Conservation (phyloP, 2,888 invertebrate genomes). For the Tortricodes alternella region DNA sequence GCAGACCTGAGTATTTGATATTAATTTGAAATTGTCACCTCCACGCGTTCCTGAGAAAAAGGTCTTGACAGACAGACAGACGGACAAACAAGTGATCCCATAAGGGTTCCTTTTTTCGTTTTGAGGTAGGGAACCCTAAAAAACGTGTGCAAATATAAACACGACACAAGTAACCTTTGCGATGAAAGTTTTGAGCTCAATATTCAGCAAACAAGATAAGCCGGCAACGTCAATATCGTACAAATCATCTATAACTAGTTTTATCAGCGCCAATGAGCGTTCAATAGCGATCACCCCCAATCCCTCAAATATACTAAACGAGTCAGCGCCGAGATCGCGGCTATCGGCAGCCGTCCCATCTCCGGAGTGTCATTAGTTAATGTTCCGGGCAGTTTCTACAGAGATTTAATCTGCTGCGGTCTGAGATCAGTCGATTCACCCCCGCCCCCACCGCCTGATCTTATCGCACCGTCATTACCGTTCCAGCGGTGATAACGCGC, state of each 20-base stretch:
- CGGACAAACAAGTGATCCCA: too few species aligned
- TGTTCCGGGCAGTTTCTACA: slow-evolving; percentile 67
- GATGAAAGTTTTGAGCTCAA: slow-evolving; percentile 1
- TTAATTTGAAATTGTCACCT: too few species aligned
- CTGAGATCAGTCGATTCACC: slow-evolving; percentile 60
- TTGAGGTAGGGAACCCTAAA: too few species aligned
- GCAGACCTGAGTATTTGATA: too few species aligned
- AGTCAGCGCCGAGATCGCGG: slow-evolving; percentile 36
- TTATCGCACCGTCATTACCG: slow-evolving; percentile 62
- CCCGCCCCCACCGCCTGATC: slow-evolving; percentile 41
- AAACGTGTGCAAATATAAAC: neutral
- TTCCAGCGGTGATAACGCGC: slow-evolving; percentile 53
- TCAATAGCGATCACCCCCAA: slow-evolving; percentile 52
- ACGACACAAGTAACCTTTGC: neutral
- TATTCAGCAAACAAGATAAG: neutral
- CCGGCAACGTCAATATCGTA: neutral
- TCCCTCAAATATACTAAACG: slow-evolving; percentile 61
- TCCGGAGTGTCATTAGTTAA: slow-evolving; percentile 70
- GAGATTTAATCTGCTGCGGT: slow-evolving; percentile 62
- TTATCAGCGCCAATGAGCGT: slow-evolving; percentile 36
- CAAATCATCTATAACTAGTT: slow-evolving; percentile 15
- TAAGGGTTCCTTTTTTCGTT: too few species aligned
- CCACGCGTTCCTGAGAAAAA: too few species aligned
- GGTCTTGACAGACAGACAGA: too few species aligned
- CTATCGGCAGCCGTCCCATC: slow-evolving; percentile 57